These are phyloP conservation scores for Martes martes DNA, from an alignment of 2,113 vertebrate genomes.

Conservation along the genomic window DNA sequence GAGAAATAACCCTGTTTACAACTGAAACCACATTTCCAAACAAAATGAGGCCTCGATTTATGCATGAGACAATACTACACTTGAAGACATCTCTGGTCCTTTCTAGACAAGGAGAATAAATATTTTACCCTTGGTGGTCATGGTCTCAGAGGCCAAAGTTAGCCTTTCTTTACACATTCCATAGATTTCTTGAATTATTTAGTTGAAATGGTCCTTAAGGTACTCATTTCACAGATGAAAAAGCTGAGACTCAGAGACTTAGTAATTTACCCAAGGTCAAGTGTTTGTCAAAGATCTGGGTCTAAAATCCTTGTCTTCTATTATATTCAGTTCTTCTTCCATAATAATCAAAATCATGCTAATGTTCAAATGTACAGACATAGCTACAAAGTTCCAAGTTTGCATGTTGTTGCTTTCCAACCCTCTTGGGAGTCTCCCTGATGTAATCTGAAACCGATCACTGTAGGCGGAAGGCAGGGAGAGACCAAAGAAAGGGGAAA, in stretches of 20 bases:
- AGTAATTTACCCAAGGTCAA: neutral
- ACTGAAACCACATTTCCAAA: constrained; percentile 17
- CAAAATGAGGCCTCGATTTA: neutral
- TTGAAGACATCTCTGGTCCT: neutral
- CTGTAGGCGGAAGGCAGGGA: neutral
- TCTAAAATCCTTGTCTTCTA: neutral
- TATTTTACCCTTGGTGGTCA: neutral
- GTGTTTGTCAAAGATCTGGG: neutral
- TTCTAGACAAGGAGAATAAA: neutral
- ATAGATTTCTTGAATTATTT: constrained; percentile 26
- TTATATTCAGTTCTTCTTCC: constrained; percentile 10
- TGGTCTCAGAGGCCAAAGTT: neutral
- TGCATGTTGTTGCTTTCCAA: neutral
- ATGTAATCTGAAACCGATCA: neutral
- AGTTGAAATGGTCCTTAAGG: neutral
- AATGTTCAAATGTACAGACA: neutral
- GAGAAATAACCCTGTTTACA: neutral
- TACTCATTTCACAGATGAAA: constrained; percentile 2
- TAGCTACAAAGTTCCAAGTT: neutral
- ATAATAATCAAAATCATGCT: constrained; percentile 18
- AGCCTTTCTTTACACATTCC: neutral
- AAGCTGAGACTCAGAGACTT: neutral
- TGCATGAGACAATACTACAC: neutral
- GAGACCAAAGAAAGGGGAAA: neutral
- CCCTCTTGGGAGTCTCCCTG: neutral